Evolutionary conservation across 2,888 invertebrate genomes (phyloP).

Genomic region (Hoplodrina ambigua): DNA sequence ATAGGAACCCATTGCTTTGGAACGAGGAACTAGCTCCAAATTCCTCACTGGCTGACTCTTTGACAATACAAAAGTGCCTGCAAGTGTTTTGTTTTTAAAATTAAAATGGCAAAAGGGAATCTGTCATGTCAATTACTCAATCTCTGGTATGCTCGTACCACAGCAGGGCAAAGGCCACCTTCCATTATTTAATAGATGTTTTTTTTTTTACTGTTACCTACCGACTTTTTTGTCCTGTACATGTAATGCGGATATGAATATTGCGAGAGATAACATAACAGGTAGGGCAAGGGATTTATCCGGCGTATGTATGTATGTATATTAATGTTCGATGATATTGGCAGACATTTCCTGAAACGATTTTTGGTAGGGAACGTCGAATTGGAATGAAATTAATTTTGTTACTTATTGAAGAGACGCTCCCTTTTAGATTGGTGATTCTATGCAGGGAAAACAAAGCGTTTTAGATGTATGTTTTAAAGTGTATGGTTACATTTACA

Average conservation of each 20-base stretch:
- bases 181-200: neutral
- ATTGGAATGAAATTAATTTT: slow-evolving; percentile 15
- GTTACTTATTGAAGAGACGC: neutral
- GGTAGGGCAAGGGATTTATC: slow-evolving; percentile 42
- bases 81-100: no score
- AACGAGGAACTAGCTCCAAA: no score
- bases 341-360: slow-evolving; percentile 19
- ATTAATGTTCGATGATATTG: slow-evolving; percentile 42
- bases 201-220: neutral
- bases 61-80: no score
- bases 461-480: neutral
- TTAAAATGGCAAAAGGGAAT: neutral
- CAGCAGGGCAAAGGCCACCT: no score
- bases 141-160: no score
- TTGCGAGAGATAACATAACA: slow-evolving; percentile 56
- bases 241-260: slow-evolving; percentile 42
- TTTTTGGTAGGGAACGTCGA: slow-evolving; percentile 7
- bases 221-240: slow-evolving; percentile 13
- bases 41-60: no score
- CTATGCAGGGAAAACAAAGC: no score
- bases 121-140: neutral
- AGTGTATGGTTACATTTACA: neutral
- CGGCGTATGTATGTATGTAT: slow-evolving; percentile 32
- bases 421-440: neutral
- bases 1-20: no score